phyloP scores from a whole-genome alignment of 2,113 vertebrate genomes.

The Aspiorhynchus laticeps region DNA sequence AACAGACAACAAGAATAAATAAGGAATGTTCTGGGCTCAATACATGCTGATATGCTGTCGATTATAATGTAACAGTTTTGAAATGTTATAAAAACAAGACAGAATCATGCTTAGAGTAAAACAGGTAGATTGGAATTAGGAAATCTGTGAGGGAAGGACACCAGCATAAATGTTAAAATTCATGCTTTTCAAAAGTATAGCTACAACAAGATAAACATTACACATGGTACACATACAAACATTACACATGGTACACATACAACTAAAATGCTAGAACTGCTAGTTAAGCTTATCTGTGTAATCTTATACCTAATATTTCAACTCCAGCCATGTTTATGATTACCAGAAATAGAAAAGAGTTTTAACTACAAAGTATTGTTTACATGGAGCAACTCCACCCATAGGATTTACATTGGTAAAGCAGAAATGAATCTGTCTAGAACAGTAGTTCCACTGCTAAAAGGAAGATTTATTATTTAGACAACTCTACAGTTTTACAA shows the following conservation, averaged over 20 bases:
- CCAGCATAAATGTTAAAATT: background rate
- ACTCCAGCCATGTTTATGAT: background rate
- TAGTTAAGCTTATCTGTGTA: background rate
- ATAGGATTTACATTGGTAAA: background rate
- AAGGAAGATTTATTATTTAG: background rate
- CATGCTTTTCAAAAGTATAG: background rate
- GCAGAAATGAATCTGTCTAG: background rate
- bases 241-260: too few species aligned
- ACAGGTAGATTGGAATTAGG: background rate
- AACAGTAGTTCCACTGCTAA: background rate
- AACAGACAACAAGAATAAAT: background rate
- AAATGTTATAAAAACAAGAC: background rate
- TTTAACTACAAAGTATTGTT: background rate
- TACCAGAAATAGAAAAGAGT: background rate
- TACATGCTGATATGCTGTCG: background rate
- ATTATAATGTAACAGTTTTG: background rate
- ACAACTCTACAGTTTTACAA: background rate
- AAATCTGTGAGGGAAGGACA: background rate
- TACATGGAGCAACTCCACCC: background rate
- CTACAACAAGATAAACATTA: background rate
- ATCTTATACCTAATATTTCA: background rate
- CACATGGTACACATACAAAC: too few species aligned
- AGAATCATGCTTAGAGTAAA: background rate
- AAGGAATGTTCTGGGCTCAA: slow-evolving; percentile 6
- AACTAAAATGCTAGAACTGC: background rate